These are phyloP conservation scores for Brachionus calyciflorus DNA, from an alignment of 1,140 invertebrate species.

Conservation along the genomic window DNA sequence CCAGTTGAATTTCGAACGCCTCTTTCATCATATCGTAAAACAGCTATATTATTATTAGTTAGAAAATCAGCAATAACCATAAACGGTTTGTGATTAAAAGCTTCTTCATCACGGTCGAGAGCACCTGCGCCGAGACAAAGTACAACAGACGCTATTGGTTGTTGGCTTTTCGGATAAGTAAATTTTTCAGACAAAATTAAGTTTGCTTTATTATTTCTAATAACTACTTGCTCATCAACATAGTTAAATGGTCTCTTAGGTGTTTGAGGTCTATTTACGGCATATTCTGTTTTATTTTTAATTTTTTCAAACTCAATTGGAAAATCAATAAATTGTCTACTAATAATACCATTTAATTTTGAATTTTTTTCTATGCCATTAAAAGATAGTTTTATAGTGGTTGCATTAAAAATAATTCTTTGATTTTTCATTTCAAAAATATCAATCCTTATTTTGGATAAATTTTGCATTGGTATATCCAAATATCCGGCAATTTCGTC, in stretches of 20 bases:
- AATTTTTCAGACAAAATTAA: background rate
- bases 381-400: constrained; percentile 4
- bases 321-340: background rate
- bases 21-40: constrained; percentile 10
- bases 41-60: background rate
- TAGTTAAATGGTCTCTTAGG: background rate
- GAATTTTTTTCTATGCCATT: background rate
- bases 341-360: background rate
- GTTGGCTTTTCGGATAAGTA: background rate
- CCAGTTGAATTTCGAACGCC: constrained; percentile 15
- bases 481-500: background rate
- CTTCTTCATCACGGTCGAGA: background rate
- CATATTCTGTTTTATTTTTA: background rate
- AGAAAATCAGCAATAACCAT: constrained; percentile 1
- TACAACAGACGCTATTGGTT: background rate
- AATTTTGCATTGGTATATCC: background rate
- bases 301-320: background rate
- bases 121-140: constrained; percentile 3
- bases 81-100: background rate
- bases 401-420: background rate
- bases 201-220: background rate
- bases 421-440: background rate
- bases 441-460: background rate
- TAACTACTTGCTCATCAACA: background rate
- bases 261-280: background rate